Base-by-base conservation (phyloP, 2,888 invertebrate species). In the Steinernema scapterisci region DNA sequence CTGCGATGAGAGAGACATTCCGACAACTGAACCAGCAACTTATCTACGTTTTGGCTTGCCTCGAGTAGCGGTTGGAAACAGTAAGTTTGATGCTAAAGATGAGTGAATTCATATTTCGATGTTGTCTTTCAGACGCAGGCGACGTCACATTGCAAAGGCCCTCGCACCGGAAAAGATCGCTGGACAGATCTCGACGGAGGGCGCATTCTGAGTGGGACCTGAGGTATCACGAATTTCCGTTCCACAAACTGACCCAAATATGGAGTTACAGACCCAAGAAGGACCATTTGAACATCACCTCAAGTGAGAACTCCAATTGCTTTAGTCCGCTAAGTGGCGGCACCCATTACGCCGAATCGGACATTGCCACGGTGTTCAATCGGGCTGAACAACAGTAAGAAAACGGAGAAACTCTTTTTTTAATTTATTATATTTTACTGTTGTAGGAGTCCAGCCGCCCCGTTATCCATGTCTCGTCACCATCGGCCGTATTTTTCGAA, bases 31-130 rank as follows among this genome's bases (percentile, higher is more conserved):
- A 88, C 94, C 95, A 91, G 94, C 94, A 89, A 94, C 95, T 25
- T 95, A 95, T 89, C 91, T 95, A 79, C 95, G 95, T 89, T 95
- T 95, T 87, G 95, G 95, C 0, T 90, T 95, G 74, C 95, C 95
- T 0, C 91, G 95, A 21, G 63, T 63, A 2, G 13, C 25, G 16
- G 63, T 63, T 27, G 63, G 63, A 3, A 63, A 63, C 63, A 63
- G 63, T 63, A 31, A 31, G 63, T 25, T 16, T 27, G 13, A 16
- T 63, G 3, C 9, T 9, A 3, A 38, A 38, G n/a, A n/a, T n/a
- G n/a, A n/a, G n/a, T 38, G 38, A 38, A 38, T 9, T n/a, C 5
- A 16, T 21, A 23, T 16, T 16, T 71, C 3, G 44, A 71, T 3
- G 16, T 43, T 63, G 6, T 3, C 70, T 13, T 70, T 70, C 31